phyloP scores from a whole-genome alignment of 2,113 vertebrate genomes.

The Aleadryas rufinucha region DNA sequence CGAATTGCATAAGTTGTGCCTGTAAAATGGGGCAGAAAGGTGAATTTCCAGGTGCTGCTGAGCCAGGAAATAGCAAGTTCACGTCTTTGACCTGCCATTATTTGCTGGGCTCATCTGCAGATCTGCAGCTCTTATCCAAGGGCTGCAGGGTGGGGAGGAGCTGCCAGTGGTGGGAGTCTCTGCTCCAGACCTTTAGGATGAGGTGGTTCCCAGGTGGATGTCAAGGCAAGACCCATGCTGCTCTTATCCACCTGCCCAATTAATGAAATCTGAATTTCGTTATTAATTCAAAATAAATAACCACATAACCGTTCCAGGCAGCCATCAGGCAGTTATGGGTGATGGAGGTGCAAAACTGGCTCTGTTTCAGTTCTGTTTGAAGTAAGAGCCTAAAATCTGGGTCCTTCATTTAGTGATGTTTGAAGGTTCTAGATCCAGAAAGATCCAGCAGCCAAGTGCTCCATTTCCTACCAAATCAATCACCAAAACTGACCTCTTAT shows the following conservation, averaged over 20 bases:
- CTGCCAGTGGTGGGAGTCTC: neutral
- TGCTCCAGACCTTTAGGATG: neutral
- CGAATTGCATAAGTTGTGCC: neutral
- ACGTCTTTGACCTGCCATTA: neutral
- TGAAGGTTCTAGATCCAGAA: accelerated
- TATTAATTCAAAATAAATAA: neutral
- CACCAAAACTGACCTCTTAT: neutral
- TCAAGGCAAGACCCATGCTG: neutral
- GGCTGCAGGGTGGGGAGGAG: neutral
- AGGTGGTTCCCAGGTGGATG: neutral
- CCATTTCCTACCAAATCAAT: neutral
- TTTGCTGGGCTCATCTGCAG: neutral
- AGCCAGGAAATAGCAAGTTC: neutral
- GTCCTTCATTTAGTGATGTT: neutral
- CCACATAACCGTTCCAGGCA: neutral
- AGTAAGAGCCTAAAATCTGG: neutral
- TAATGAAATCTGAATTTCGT: neutral
- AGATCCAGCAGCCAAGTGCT: neutral
- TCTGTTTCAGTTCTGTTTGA: neutral
- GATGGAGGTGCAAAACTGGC: neutral
- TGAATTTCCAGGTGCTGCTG: neutral
- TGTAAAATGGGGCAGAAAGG: neutral
- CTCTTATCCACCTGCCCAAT: neutral
- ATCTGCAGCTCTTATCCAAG: neutral
- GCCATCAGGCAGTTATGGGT: neutral